Conservation (phyloP, 2,888 invertebrate genomes). For the Piscicola geometra region DNA sequence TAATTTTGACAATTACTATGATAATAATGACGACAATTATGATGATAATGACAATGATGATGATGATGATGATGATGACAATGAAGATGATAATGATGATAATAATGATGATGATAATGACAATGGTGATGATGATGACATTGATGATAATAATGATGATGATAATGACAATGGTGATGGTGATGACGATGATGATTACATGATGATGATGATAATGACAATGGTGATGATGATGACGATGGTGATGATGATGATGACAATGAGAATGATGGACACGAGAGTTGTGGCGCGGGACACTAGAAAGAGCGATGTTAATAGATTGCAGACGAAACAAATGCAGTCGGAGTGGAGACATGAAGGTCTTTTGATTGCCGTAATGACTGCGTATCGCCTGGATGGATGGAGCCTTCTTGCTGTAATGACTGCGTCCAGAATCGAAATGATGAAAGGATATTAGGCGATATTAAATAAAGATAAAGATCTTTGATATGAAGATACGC, state of each 20-base stretch:
- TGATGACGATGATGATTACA: conserved; percentile 18
- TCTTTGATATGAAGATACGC: conserved; percentile 8
- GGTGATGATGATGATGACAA: conserved; percentile 29
- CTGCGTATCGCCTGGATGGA: too few species aligned
- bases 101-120: conserved; percentile 28
- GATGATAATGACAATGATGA: conserved; percentile 31
- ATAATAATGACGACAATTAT: conserved; percentile 27
- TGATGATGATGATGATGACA: conserved; percentile 16
- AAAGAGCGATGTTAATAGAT: too few species aligned
- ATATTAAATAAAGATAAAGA: conserved; percentile 8
- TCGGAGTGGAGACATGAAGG: too few species aligned
- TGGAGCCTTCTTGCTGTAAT: too few species aligned
- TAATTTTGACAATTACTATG: conserved; percentile 9
- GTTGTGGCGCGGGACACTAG: neutral
- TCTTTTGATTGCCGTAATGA: too few species aligned
- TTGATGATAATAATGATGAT: conserved; percentile 31
- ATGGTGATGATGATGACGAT: conserved; percentile 26
- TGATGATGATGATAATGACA: conserved; percentile 28
- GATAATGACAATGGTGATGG: conserved; percentile 18
- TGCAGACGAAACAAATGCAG: too few species aligned
- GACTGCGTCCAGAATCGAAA: too few species aligned
- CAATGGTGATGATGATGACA: conserved; percentile 19
- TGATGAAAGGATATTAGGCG: conserved; percentile 10
- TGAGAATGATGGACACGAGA: conserved; percentile 13
- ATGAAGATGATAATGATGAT: conserved; percentile 25